Conservation (phyloP, 2,113 vertebrate species). For the Gobius niger region DNA sequence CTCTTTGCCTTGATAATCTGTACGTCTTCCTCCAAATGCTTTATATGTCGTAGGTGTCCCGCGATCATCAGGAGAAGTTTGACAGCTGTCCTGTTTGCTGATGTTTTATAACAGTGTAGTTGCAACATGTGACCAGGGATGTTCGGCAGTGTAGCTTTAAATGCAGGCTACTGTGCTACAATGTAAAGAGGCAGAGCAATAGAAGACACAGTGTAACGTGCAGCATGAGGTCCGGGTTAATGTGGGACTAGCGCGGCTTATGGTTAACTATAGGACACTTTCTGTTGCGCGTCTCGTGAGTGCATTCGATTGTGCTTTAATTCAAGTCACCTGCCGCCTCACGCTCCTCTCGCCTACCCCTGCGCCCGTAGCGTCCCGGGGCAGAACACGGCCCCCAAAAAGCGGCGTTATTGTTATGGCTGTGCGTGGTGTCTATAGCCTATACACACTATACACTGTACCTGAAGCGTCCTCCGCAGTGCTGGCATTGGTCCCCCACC, state of each 20-base stretch:
- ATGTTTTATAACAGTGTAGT: no score
- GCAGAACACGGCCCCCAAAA: no score
- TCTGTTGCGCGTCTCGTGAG: background rate
- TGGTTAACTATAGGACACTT: background rate
- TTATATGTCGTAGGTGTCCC: no score
- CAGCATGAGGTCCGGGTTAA: background rate
- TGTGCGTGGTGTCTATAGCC: background rate
- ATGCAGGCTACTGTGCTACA: no score
- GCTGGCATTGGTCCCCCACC: slow-evolving; percentile 96
- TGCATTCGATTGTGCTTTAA: background rate
- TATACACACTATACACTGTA: slow-evolving; percentile 57
- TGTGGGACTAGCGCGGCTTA: background rate
- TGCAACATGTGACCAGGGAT: no score
- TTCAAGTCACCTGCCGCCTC: background rate
- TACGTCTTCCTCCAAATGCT: no score
- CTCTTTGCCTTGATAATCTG: no score
- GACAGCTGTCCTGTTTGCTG: no score
- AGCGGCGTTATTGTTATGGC: background rate
- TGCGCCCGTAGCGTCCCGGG: background rate
- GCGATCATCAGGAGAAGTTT: no score
- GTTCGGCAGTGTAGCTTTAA: no score
- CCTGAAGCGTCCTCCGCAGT: slow-evolving; percentile 97
- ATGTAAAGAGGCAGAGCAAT: no score
- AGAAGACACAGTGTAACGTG: background rate
- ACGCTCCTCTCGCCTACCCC: background rate